Percentiles rank a stretch among this genome's conserved stretches.
Evolutionary conservation across 2,888 invertebrate species (phyloP).

Genomic region (Alloscopus bannaensis): DNA sequence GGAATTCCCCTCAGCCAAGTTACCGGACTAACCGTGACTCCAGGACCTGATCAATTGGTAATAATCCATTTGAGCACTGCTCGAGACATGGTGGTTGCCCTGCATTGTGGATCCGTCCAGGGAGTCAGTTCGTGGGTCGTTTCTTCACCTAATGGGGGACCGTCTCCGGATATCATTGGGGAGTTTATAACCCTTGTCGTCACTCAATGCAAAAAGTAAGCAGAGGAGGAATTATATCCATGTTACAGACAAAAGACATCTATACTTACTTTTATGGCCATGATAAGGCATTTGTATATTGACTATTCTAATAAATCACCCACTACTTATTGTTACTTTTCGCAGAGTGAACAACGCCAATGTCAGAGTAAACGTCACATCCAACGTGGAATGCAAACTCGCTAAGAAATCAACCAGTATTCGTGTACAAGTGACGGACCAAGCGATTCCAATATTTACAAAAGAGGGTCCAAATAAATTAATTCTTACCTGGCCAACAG

Average conservation of each 20-base stretch:
- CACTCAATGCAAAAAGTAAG: slow-evolving; percentile 70
- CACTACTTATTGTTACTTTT: slow-evolving; percentile 70
- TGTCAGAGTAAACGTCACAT: slow-evolving; percentile 84
- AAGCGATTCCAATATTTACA: slow-evolving; percentile 70
- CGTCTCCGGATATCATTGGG: slow-evolving; percentile 72
- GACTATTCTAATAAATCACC: no score
- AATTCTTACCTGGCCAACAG: slow-evolving; percentile 70
- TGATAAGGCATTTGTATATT: no score
- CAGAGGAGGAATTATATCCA: not conserved
- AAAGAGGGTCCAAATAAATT: slow-evolving; percentile 72
- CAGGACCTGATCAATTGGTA: slow-evolving; percentile 90
- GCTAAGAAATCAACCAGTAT: slow-evolving; percentile 85
- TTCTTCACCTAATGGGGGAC: slow-evolving; percentile 67
- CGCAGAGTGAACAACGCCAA: slow-evolving; percentile 83
- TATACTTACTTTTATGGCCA: no score
- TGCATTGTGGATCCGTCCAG: slow-evolving; percentile 75
- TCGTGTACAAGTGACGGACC: slow-evolving; percentile 76
- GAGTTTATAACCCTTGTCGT: slow-evolving; percentile 71
- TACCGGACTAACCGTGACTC: slow-evolving; percentile 83
- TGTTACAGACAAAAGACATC: not conserved
- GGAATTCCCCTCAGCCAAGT: slow-evolving; percentile 88
- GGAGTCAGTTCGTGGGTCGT: slow-evolving; percentile 73
- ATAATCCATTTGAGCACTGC: slow-evolving; percentile 90
- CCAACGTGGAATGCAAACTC: slow-evolving; percentile 86
- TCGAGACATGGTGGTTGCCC: slow-evolving; percentile 92